Evolutionary conservation across 2,113 vertebrate species (phyloP).

Genomic region (Taxidea taxus): DNA sequence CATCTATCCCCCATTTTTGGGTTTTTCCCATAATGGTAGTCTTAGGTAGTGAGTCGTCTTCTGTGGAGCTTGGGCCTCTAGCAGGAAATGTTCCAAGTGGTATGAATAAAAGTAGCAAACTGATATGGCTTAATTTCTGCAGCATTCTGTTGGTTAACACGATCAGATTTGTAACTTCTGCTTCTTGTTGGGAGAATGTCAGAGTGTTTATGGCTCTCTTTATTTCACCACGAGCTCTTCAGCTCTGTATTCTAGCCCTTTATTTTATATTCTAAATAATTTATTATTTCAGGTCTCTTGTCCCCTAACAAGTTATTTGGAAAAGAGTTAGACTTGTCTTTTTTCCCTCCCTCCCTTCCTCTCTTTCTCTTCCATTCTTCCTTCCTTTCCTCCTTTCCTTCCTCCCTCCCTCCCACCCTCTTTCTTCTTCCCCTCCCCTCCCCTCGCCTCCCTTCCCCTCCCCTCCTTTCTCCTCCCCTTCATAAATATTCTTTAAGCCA

Average conservation of each 20-base stretch:
- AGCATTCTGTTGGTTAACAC: neutral
- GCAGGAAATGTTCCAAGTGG: neutral
- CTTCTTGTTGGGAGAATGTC: neutral
- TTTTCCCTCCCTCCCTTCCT: neutral
- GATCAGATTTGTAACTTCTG: neutral
- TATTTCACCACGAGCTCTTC: neutral
- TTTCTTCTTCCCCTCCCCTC: too few species aligned
- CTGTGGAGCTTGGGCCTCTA: neutral
- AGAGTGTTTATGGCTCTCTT: neutral
- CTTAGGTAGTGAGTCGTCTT: neutral
- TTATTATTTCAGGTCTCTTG: neutral
- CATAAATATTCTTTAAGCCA: neutral
- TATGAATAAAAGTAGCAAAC: neutral
- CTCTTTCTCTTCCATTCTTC: neutral
- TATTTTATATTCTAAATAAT: neutral
- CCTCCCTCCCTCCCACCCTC: too few species aligned
- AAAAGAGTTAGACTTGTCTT: neutral
- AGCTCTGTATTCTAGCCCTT: neutral
- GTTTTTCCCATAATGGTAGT: neutral
- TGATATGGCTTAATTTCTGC: neutral
- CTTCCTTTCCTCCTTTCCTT: neutral
- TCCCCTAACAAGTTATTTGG: neutral
- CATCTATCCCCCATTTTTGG: neutral
- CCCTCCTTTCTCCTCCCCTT: neutral
- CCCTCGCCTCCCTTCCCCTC: too few species aligned